phyloP scores from a whole-genome alignment of 2,113 vertebrate genomes.

The Monarcha castaneiventris region DNA sequence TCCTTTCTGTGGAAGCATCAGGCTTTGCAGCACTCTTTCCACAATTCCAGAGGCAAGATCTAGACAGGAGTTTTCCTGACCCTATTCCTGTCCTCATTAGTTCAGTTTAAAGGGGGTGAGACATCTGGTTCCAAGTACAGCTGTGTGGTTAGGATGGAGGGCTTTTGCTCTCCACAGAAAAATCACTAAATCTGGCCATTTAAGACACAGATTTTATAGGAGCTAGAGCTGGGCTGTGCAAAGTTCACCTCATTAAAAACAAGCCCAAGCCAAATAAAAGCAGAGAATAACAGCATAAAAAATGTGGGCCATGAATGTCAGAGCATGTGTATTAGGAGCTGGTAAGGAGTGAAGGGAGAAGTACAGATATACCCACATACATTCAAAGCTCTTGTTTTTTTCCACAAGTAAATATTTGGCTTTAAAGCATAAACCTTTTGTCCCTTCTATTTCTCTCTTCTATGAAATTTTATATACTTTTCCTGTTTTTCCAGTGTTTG shows the following conservation, averaged over 20 bases:
- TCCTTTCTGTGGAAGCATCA: background rate
- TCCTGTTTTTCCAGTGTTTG: background rate
- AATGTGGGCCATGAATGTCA: background rate
- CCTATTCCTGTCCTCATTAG: background rate
- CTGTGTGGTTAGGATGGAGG: background rate
- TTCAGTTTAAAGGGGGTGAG: background rate
- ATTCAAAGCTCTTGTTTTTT: background rate
- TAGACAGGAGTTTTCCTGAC: background rate
- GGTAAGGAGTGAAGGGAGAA: background rate
- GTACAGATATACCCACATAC: background rate
- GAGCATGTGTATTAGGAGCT: background rate
- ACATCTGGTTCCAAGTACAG: slow-evolving; percentile 31
- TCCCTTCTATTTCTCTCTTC: background rate
- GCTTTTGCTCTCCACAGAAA: background rate
- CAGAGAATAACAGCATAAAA: background rate
- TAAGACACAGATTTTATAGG: slow-evolving; percentile 33
- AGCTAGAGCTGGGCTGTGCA: slow-evolving; percentile 1
- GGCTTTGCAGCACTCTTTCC: background rate
- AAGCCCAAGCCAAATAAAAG: slow-evolving; percentile 43
- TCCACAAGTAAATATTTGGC: background rate
- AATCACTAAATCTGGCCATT: background rate
- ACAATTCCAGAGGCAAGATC: background rate
- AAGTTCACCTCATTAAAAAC: slow-evolving; percentile 58
- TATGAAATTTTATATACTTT: background rate
- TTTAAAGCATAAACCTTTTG: background rate